Evolutionary conservation across 2,888 invertebrate species (phyloP), one percentile per base, ranked within the genome.

Genomic region (Uloborus plumipes): DNA sequence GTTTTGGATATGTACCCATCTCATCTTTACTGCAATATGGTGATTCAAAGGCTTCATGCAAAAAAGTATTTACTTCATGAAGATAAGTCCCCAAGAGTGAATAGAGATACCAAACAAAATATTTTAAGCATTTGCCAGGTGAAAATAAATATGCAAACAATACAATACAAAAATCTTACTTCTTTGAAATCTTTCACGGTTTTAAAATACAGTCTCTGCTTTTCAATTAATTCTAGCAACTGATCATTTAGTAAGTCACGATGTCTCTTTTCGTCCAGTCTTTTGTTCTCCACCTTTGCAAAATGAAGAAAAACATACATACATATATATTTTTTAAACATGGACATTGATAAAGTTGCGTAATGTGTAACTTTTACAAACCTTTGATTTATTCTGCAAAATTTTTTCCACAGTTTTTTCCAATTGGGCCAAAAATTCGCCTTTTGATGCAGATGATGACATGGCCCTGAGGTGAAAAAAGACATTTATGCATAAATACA

Each of bases 391-490:
- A 53, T 95, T 96, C 87, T 94, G 94, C 88, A 94, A 93, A n/a
- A 98, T 94, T 87, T 95, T 95, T 49, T 94, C 94, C 2, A 96
- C 94, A 87, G 97, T 97, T 18, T 93, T 92, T 88, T 97, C 95
- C 87, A 98, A 94, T 89, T 98, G 97, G 80, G 93, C 92, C 88
- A 97, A 92, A 89, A 98, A 98, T 88, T 97, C 95, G 87, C 96
- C 95, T 86, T 94, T 93, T 39, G 94, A 93, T 85, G 93, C 92
- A 7, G 92, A 90, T 14, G 94, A 94, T 62, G 93, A 92, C 94
- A 96, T 95, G 1, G 97, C 97, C 88, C 95, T 94, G 88, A 73
- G 88, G 87, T 0, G 87, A 73, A 76, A 71, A 79, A 75, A 59
- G 15, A 51, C n/a, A 20, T 16, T 55, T 39, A 47, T 62, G 39